phyloP scores from a whole-genome alignment of 2,797 vertebrate genomes.

The Crypturellus tataupa region DNA sequence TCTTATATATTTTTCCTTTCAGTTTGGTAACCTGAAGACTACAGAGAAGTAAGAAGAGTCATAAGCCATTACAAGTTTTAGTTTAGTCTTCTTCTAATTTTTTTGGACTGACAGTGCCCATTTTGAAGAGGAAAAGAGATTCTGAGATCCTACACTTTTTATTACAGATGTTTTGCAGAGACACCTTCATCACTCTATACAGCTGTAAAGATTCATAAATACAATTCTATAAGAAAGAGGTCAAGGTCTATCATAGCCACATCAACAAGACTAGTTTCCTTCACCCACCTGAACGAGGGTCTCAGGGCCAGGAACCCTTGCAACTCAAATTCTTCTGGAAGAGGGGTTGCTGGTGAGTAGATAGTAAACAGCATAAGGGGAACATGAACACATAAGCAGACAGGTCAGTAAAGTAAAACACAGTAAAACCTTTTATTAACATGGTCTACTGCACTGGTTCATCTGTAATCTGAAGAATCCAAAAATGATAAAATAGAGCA shows the following conservation, averaged over 20 bases:
- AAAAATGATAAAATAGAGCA: background rate
- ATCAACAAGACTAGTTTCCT: background rate
- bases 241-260: background rate
- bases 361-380: constrained; percentile 32
- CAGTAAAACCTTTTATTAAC: background rate
- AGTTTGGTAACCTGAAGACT: background rate
- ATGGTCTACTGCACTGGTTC: background rate
- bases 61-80: background rate
- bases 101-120: background rate
- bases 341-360: constrained; percentile 85
- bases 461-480: background rate
- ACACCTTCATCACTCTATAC: background rate
- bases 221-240: background rate
- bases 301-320: constrained; percentile 97
- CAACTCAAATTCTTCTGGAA: constrained; percentile 99
- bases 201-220: background rate
- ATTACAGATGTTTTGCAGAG: background rate
- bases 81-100: background rate
- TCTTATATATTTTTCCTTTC: background rate
- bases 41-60: background rate
- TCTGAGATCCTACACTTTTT: background rate
- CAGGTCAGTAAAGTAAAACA: background rate
- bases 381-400: background rate
- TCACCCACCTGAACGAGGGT: constrained; percentile 91
- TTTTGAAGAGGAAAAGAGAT: too few species aligned